Conservation (phyloP, 1,140 invertebrate species). For the Brachionus manjavacas region DNA sequence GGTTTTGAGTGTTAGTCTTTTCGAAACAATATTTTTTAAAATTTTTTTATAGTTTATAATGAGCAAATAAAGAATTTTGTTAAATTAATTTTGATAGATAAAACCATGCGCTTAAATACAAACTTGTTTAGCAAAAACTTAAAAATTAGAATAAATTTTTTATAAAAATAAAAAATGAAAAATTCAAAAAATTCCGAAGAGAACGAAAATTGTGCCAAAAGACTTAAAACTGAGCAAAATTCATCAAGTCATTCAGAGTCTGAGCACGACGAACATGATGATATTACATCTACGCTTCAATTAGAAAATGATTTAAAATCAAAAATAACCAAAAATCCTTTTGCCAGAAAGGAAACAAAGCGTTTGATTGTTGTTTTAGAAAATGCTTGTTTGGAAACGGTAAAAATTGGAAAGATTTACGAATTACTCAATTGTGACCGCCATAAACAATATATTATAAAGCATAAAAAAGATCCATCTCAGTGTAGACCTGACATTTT, state of each 20-base stretch:
- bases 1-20: too few species aligned
- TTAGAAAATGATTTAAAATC: slow-evolving; percentile 24
- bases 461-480: slow-evolving; percentile 75
- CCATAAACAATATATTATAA: slow-evolving; percentile 75
- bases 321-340: slow-evolving; percentile 26
- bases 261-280: not conserved
- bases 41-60: too few species aligned
- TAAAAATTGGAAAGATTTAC: slow-evolving; percentile 83
- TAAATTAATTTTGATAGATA: not conserved
- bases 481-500: slow-evolving; percentile 85
- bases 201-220: not conserved
- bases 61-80: not conserved
- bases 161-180: slow-evolving; percentile 9
- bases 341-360: slow-evolving; percentile 59
- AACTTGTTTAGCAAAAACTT: not conserved
- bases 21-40: too few species aligned
- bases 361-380: slow-evolving; percentile 87
- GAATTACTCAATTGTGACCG: slow-evolving; percentile 90
- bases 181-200: not conserved
- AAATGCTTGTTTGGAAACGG: slow-evolving; percentile 85
- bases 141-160: not conserved
- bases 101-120: not conserved
- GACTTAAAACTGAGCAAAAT: not conserved
- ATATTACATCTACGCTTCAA: not conserved
- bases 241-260: not conserved